A percentile compares a stretch with the other conserved stretches of the same genome.
phyloP scores from a whole-genome alignment of 1,140 invertebrate species.

The Rhagoletis pomonella region DNA sequence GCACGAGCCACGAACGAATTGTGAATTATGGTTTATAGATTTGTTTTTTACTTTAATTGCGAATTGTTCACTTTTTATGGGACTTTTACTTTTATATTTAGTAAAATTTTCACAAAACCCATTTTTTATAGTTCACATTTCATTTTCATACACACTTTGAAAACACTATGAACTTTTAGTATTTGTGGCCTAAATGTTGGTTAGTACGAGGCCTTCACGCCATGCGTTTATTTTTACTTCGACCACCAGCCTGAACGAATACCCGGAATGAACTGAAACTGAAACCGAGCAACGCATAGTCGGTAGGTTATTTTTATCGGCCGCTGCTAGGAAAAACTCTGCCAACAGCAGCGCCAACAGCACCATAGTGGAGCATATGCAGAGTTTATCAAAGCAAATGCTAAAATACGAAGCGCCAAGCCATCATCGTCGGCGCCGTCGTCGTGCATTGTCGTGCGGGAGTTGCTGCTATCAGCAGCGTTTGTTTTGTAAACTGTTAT shows the following conservation, averaged over 20 bases:
- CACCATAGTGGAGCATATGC: background rate
- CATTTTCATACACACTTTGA: background rate
- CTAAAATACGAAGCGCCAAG: background rate
- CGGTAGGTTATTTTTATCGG: background rate
- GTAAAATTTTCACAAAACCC: background rate
- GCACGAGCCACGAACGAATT: background rate
- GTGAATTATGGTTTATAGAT: constrained; percentile 1
- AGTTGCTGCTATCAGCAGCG: background rate
- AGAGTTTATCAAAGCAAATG: too few species aligned
- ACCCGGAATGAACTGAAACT: constrained; percentile 54
- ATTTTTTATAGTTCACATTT: background rate
- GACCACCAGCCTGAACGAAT: constrained; percentile 42
- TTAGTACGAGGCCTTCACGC: constrained; percentile 14
- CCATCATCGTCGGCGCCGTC: too few species aligned
- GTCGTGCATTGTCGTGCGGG: background rate
- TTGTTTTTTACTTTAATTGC: background rate
- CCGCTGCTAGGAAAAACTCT: background rate
- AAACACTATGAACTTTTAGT: constrained; percentile 10
- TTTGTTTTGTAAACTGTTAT: background rate
- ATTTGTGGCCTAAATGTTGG: constrained; percentile 47
- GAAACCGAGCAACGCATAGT: background rate
- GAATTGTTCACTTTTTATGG: background rate
- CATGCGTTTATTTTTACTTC: constrained; percentile 20
- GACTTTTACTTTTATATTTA: background rate
- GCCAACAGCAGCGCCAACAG: background rate